Evolutionary conservation across 2,113 vertebrate species (phyloP), one percentile per base, ranked within the genome.

Genomic region (Shinisaurus crocodilurus): DNA sequence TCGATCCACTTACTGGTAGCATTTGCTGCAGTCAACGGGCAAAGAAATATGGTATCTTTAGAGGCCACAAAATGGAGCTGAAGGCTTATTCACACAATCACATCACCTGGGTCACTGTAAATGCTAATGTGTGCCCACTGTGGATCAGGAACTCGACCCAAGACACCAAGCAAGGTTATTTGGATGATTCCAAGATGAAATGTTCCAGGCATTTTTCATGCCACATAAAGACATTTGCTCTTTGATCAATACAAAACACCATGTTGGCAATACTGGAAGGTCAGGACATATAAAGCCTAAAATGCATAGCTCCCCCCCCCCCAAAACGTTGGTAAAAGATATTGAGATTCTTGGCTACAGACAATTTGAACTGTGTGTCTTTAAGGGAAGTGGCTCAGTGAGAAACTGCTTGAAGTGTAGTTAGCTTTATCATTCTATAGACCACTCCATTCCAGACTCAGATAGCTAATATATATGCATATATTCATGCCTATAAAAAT

Each of bases 1-100:
- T 18, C 16, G 50, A 63, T 23, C 82, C 32, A 18, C 54, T 83
- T 80, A 77, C 0, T 1, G 80, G 79, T 69, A 75, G 0, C 0
- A 29, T 57, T 90, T 85, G 63, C 70, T 79, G 23, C 16, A 57
- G 60, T 86, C 37, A 84, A 75, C 7, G 10, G 27, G 16, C 29
- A 16, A 20, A n/a, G 3, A 25, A 32, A 15, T 13, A 60, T 67
- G 40, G 40, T 25, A 72, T 85, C n/a, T 86, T 72, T 45, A 85
- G 8, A 45, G 67, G 32, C 50, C 43, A 37, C 48, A 87, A 75
- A 7, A 75, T 75, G 70, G 70, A 60, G n/a, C 34, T 15, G 48
- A 86, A 16, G 20, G 20, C 15, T 86, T 76, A 25, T 79, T 79
- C 40, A 48, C 43, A 29, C 76, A 57, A 74, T 75, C 32, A 57